Percentiles rank a stretch among this genome's conserved stretches.
Conservation (phyloP, 2,113 vertebrate genomes). For the Callionymus lyra region DNA sequence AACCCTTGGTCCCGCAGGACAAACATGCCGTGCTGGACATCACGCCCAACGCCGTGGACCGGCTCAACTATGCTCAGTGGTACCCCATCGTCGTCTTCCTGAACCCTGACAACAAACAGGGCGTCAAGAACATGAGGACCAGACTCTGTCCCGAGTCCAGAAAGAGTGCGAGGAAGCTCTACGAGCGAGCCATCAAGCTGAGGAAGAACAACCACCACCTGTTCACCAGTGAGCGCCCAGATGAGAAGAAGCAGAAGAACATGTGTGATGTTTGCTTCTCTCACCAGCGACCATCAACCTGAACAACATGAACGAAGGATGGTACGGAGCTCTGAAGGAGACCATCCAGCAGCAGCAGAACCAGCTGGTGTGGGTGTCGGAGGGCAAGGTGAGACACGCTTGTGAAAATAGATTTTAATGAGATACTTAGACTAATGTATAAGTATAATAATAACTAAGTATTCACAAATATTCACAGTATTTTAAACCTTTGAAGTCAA, state of each 20-base stretch:
- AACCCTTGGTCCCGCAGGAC: slow-evolving; percentile 66
- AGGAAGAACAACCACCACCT: slow-evolving; percentile 98
- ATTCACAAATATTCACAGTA: too few species aligned
- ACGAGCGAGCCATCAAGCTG: slow-evolving; percentile 94
- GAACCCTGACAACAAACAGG: slow-evolving; percentile 96
- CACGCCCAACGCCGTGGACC: slow-evolving; percentile 96
- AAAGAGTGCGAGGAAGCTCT: slow-evolving; percentile 93
- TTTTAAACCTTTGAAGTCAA: too few species aligned
- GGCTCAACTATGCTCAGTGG: slow-evolving; percentile 98
- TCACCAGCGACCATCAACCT: slow-evolving; percentile 89
- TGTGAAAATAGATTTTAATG: too few species aligned
- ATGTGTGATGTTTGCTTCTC: neutral
- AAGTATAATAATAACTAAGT: too few species aligned
- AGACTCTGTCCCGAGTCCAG: slow-evolving; percentile 90
- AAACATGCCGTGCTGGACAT: slow-evolving; percentile 96
- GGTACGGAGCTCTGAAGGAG: slow-evolving; percentile 96
- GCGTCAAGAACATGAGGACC: slow-evolving; percentile 96
- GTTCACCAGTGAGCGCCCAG: slow-evolving; percentile 84
- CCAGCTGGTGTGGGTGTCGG: slow-evolving; percentile 97
- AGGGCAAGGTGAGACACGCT: slow-evolving; percentile 91
- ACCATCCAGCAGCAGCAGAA: slow-evolving; percentile 94
- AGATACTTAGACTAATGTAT: too few species aligned
- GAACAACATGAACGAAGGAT: slow-evolving; percentile 98
- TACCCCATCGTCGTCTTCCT: slow-evolving; percentile 97
- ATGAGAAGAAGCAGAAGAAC: slow-evolving; percentile 2